Evolutionary conservation across 2,888 invertebrate genomes (phyloP), one percentile per base, ranked within the genome.

Genomic region (Germaria angustata): DNA sequence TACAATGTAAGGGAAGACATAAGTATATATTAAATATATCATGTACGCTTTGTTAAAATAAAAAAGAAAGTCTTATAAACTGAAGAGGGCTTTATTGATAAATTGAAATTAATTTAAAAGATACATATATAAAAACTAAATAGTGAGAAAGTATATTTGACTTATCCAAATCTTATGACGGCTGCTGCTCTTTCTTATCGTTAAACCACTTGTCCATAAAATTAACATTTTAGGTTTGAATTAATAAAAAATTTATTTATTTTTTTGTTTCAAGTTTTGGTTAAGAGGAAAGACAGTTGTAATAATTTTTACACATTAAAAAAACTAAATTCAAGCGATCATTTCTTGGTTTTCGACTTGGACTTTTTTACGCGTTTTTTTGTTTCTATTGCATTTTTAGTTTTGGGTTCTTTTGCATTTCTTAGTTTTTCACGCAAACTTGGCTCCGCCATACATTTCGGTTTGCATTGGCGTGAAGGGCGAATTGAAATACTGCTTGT

Each of bases 401-500:
- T 1, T 17, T 28, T 32, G 17, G 39, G 1, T 28, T 53, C 24
- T 39, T 1, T 22, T 5, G 82, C 84, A 49, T 73, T 83, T 32
- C 85, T 69, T 5, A 84, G 8, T 44, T 85, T 84, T 8, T 1
- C 0, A 0, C 0, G 13, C 17, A 80, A 13, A 9, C 2, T 73
- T 8, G 71, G 81, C 39, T 85, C 85, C 8, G 22, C 20, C 1
- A 85, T 76, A 32, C n/a, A 28, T 72, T 8, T 78, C 22, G 84
- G 85, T 24, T 61, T 79, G 39, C 84, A 84, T 7, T 46, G 69
- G 8, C 85, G 84, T 28, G 55, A 61, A 11, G 84, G 71, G 2
- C 84, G 63, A 51, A n/a, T 9, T 22, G 51, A 34, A 8, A 13
- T 41, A 5, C 24, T 49, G n/a, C n/a, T 13, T 8, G 24, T 20